A percentile compares a stretch with the other conserved stretches of the same genome.
These are phyloP conservation scores for Apogon talboti DNA, from an alignment of 2,797 vertebrate species.

Conservation along the genomic window DNA sequence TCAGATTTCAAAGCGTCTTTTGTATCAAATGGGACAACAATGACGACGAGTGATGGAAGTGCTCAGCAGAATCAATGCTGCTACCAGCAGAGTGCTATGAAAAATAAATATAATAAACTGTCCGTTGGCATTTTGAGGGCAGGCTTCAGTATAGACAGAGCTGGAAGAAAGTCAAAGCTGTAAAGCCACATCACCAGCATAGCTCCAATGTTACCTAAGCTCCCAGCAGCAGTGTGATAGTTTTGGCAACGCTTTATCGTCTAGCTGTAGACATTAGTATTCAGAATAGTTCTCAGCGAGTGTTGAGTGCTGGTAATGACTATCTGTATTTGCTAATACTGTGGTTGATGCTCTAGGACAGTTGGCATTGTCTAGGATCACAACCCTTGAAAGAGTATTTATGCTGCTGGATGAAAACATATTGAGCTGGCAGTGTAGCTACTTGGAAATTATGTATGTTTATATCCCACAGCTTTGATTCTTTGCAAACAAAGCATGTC, in stretches of 20 bases:
- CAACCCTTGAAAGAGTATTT: constrained; percentile 54
- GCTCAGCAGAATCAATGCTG: no score
- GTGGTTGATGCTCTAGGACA: constrained; percentile 37
- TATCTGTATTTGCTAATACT: constrained; percentile 48
- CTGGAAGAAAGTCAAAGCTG: no score
- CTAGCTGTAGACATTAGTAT: constrained; percentile 23
- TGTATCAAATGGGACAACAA: no score
- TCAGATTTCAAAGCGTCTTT: no score
- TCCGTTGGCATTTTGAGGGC: no score
- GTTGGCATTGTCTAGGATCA: constrained; percentile 54
- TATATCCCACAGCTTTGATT: constrained; percentile 56
- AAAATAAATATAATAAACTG: no score
- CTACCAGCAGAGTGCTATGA: no score
- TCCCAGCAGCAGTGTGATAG: background rate
- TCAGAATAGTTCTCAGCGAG: constrained; percentile 20
- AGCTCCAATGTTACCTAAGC: background rate
- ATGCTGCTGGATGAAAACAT: constrained; percentile 43
- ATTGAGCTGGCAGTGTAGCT: constrained; percentile 41
- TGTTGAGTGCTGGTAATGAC: constrained; percentile 47
- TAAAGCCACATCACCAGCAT: no score
- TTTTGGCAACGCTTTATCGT: constrained; percentile 16
- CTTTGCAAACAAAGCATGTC: constrained; percentile 54
- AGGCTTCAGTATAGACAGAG: no score
- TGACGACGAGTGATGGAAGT: no score
- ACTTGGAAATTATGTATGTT: constrained; percentile 48